These are phyloP conservation scores for Fukomys damarensis DNA, from an alignment of 2,113 vertebrate genomes.

Conservation along the genomic window DNA sequence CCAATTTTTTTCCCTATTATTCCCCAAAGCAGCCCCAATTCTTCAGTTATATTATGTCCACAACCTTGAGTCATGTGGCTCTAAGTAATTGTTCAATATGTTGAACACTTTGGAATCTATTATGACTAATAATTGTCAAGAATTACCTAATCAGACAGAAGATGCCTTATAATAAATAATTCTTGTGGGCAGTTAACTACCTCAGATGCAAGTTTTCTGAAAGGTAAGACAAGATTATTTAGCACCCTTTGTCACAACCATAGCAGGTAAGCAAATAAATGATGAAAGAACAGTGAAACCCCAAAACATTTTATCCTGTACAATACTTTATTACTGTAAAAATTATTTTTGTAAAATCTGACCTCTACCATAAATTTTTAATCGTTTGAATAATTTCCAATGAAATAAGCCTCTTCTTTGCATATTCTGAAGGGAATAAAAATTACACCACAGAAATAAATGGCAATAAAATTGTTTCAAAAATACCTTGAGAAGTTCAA, in stretches of 20 bases:
- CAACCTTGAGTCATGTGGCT: neutral
- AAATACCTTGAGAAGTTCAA: constrained; percentile 98
- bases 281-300: neutral
- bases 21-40: neutral
- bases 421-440: neutral
- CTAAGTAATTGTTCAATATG: neutral
- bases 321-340: constrained; percentile 13
- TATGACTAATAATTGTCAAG: neutral
- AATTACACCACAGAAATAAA: constrained; percentile 37
- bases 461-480: constrained; percentile 50
- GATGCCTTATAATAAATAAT: neutral
- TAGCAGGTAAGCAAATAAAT: neutral
- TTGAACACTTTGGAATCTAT: constrained; percentile 22
- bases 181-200: neutral
- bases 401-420: neutral
- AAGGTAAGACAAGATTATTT: neutral
- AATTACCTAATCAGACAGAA: neutral
- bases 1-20: neutral
- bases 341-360: constrained; percentile 36
- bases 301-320: neutral
- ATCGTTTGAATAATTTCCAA: constrained; percentile 22
- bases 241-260: neutral
- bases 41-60: neutral
- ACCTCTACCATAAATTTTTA: neutral
- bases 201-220: neutral